These are phyloP conservation scores for Dorcus parallelipipedus DNA, from an alignment of 2,888 invertebrate genomes.

Conservation along the genomic window DNA sequence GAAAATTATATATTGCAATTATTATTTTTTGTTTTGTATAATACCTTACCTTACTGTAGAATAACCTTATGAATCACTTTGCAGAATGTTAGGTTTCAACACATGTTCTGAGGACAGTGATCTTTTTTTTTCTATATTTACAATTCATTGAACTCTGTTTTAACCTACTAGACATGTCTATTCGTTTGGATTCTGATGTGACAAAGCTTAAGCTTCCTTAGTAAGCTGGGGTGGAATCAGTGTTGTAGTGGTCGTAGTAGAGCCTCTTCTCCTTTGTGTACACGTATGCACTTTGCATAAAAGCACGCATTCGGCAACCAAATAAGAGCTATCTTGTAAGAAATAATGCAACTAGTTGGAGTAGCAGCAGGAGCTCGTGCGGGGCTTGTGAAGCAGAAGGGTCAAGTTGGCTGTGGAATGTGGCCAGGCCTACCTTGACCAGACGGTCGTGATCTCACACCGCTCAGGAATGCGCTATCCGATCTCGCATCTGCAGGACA, in stretches of 20 bases:
- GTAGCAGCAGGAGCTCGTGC: constrained; percentile 30
- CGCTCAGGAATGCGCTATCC: constrained; percentile 46
- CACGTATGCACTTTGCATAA: constrained; percentile 7
- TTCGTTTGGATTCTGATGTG: too few species aligned
- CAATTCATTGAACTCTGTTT: too few species aligned
- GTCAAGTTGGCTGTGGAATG: constrained; percentile 47
- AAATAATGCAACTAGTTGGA: constrained; percentile 35
- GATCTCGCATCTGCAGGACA: constrained; percentile 37
- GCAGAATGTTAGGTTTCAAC: too few species aligned
- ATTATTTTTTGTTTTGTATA: too few species aligned
- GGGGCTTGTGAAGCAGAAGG: constrained; percentile 36
- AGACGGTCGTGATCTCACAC: constrained; percentile 47
- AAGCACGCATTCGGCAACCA: constrained; percentile 46
- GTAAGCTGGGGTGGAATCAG: neutral
- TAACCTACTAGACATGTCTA: too few species aligned
- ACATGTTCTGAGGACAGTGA: too few species aligned
- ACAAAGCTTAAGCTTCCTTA: too few species aligned
- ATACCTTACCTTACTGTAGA: too few species aligned
- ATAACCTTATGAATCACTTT: too few species aligned
- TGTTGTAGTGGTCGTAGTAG: neutral
- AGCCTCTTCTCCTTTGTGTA: neutral
- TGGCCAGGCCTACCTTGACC: constrained; percentile 48
- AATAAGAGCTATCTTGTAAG: constrained; percentile 35
- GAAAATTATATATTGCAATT: too few species aligned
- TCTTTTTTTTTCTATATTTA: too few species aligned